Conservation (phyloP, 1,140 invertebrate species). For the Drosophila hydei region DNA sequence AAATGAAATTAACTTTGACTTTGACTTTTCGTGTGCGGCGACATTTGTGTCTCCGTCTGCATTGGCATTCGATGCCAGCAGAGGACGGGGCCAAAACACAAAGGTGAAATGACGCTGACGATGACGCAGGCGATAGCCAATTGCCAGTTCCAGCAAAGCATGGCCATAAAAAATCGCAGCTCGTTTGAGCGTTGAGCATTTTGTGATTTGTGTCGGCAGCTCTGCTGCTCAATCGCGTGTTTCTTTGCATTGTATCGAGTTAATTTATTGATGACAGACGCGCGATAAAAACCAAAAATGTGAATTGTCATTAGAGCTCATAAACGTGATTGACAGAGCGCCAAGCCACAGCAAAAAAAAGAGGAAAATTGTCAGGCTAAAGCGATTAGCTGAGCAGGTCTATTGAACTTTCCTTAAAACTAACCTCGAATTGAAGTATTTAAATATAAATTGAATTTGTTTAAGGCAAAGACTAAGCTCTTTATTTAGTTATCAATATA, state of each 20-base stretch:
- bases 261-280: constrained; percentile 83
- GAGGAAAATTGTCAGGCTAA: not conserved
- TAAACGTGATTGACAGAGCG: constrained; percentile 72
- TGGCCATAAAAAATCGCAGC: constrained; percentile 75
- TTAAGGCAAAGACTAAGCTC: too few relatives aligned
- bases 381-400: constrained; percentile 53
- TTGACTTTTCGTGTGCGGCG: constrained; percentile 52
- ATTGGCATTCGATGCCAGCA: constrained; percentile 52
- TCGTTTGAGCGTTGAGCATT: constrained; percentile 77
- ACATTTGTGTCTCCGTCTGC: constrained; percentile 56
- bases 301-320: constrained; percentile 81
- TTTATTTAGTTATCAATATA: too few relatives aligned
- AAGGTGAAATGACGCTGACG: constrained; percentile 72
- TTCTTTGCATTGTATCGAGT: constrained; percentile 74
- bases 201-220: constrained; percentile 58
- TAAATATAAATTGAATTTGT: too few relatives aligned
- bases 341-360: constrained; percentile 3
- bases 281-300: constrained; percentile 78
- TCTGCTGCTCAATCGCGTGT: constrained; percentile 64
- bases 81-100: constrained; percentile 56
- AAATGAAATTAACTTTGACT: constrained; percentile 72
- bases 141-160: constrained; percentile 25
- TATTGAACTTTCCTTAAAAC: constrained; percentile 51
- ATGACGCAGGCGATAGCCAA: constrained; percentile 41
- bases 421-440: too few relatives aligned